Conservation (phyloP, 2,888 invertebrate species). For the Coelinius sp. region DNA sequence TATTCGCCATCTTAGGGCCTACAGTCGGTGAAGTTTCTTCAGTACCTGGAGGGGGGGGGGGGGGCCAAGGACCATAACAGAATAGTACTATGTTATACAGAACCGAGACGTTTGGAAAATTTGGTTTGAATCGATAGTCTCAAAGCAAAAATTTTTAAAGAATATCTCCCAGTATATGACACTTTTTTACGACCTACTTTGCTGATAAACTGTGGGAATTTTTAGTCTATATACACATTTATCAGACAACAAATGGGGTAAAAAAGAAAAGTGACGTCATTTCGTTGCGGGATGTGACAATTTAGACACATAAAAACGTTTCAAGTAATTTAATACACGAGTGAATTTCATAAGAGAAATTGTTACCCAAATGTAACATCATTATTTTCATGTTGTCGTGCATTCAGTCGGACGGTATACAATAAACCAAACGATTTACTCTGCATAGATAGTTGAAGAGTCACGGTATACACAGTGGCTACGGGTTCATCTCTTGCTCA, state of each 20-base stretch:
- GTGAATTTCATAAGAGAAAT: not conserved
- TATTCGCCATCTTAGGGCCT: constrained; percentile 11
- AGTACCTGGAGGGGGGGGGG: constrained; percentile 19
- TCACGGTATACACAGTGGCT: constrained; percentile 35
- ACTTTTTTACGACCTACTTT: no score
- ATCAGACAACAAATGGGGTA: constrained; percentile 37
- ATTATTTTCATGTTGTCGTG: not conserved
- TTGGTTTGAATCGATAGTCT: no score
- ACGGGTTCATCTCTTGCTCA: constrained; percentile 42
- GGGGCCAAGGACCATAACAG: no score
- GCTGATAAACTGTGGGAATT: constrained; percentile 53
- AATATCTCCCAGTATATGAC: no score
- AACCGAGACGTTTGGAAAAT: no score
- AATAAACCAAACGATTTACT: constrained; percentile 3
- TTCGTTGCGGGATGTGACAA: constrained; percentile 64
- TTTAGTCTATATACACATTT: no score
- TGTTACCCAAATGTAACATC: not conserved
- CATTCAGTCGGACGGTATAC: not conserved
- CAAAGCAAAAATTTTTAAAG: no score
- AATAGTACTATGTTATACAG: no score
- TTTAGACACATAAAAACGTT: constrained; percentile 49
- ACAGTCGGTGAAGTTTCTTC: not conserved
- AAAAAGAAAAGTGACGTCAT: constrained; percentile 62
- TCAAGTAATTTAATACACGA: constrained; percentile 11
- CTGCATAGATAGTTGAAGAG: constrained; percentile 30